phyloP scores from a whole-genome alignment of 2,113 vertebrate species.

The Pica pica region DNA sequence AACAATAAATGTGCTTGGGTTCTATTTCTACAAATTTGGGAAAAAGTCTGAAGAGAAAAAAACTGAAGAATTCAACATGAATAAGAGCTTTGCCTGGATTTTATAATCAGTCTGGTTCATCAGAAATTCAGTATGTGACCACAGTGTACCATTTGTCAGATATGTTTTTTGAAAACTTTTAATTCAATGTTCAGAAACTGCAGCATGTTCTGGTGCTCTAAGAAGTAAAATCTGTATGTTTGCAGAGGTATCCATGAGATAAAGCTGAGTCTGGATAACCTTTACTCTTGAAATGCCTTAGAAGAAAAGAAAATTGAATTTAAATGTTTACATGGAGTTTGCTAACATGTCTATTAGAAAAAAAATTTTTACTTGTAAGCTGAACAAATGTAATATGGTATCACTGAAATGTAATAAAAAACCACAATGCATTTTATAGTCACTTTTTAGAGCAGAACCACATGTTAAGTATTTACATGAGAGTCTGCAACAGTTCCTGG shows the following conservation, averaged over 20 bases:
- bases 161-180: not conserved
- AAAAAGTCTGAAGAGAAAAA: not conserved
- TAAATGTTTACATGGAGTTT: not conserved
- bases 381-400: not conserved
- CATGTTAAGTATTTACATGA: constrained; percentile 9
- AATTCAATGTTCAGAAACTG: not conserved
- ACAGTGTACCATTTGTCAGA: not conserved
- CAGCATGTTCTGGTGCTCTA: not conserved
- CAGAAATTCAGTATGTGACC: not conserved
- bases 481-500: constrained; percentile 42
- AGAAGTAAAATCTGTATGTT: not conserved
- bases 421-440: constrained; percentile 13
- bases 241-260: not conserved
- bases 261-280: not conserved
- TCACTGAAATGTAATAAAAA: not conserved
- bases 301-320: not conserved
- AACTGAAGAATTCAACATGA: not conserved
- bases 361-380: not conserved
- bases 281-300: not conserved
- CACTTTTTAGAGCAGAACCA: constrained; percentile 7
- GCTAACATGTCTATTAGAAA: not conserved
- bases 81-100: not conserved
- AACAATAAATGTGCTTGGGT: not conserved
- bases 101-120: not conserved
- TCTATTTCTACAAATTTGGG: not conserved